Percentiles rank a stretch among this genome's conserved stretches.
Conservation (phyloP, 37 sponge, comb jelly and placozoan genomes). For the Crambe crambe region DNA sequence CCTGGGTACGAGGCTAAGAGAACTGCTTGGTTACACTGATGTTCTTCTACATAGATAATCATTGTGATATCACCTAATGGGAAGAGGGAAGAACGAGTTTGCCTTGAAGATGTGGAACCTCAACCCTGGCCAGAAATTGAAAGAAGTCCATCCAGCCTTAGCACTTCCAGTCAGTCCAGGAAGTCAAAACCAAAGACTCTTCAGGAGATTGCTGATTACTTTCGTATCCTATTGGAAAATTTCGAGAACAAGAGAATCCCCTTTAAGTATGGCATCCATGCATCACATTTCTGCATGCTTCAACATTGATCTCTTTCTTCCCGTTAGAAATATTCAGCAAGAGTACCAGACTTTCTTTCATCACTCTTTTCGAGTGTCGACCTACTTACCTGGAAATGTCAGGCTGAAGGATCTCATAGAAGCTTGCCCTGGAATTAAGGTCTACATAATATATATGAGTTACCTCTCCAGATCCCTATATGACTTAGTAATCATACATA, state of each 20-base stretch:
- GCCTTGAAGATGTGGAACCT: no score
- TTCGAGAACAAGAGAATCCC: neutral
- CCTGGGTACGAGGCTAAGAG: no score
- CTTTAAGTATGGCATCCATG: neutral
- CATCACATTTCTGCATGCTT: no score
- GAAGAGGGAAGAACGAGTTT: slow-evolving; percentile 15
- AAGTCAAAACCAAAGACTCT: no score
- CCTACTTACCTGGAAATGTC: slow-evolving; percentile 25
- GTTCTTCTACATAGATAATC: slow-evolving; percentile 1
- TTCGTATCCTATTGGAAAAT: neutral
- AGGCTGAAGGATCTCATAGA: slow-evolving; percentile 39
- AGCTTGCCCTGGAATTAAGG: slow-evolving; percentile 41
- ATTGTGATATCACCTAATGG: slow-evolving; percentile 15
- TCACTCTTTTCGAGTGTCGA: slow-evolving; percentile 48
- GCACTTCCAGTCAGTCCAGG: no score
- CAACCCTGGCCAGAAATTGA: no score
- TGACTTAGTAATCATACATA: neutral
- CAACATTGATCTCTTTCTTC: no score
- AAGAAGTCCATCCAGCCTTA: no score
- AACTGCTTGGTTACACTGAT: neutral
- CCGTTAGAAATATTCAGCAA: slow-evolving; percentile 70
- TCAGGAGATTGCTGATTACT: neutral
- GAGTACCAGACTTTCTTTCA: slow-evolving; percentile 73
- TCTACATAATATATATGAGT: no score
- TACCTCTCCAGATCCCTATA: no score